phyloP scores from a whole-genome alignment of 2,797 vertebrate species.

The Steatocranus sp. region DNA sequence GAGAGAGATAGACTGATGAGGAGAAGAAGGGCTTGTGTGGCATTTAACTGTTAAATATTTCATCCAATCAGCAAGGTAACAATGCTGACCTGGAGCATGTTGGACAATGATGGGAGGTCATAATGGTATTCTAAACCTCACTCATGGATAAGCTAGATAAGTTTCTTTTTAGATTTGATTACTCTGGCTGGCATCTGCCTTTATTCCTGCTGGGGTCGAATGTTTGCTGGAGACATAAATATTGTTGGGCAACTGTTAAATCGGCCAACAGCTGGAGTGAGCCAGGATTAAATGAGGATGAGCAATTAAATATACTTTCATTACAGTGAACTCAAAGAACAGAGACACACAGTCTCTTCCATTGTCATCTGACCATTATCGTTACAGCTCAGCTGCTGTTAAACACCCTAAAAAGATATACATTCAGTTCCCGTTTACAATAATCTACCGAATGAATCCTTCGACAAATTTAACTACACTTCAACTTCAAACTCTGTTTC shows the following conservation, averaged over 20 bases:
- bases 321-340: constrained; percentile 7
- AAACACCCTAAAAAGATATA: constrained; percentile 1
- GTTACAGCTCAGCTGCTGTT: background rate
- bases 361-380: background rate
- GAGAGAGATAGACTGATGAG: constrained; percentile 25
- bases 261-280: background rate
- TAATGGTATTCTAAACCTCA: background rate
- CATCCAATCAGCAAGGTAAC: constrained; percentile 49
- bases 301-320: constrained; percentile 10
- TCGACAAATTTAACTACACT: constrained; percentile 22
- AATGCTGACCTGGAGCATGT: constrained; percentile 34
- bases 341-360: background rate
- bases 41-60: constrained; percentile 70
- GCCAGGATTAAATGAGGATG: background rate
- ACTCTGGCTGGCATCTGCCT: background rate
- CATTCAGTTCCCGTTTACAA: background rate
- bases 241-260: background rate
- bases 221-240: background rate
- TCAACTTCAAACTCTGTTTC: constrained; percentile 7
- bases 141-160: background rate
- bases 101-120: constrained; percentile 30
- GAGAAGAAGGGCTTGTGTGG: constrained; percentile 46
- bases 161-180: background rate
- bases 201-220: background rate
- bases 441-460: constrained; percentile 62